Evolutionary conservation across 2,797 vertebrate species (phyloP).

Genomic region (Epinephelus coioides): DNA sequence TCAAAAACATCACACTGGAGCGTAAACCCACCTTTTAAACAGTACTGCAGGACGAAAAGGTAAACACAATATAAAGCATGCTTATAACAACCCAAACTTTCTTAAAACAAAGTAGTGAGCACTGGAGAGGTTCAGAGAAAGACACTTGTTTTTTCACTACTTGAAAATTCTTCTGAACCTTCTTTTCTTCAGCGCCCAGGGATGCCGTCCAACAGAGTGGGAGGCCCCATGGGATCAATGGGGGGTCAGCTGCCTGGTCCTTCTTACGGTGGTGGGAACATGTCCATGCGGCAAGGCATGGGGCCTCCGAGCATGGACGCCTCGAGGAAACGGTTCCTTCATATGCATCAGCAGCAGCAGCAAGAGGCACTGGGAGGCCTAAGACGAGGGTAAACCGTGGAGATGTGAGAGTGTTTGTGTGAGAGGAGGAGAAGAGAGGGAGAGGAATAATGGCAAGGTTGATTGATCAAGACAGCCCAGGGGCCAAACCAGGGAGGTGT

Average conservation of each 20-base stretch:
- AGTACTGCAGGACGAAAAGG: neutral
- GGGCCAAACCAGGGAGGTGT: neutral
- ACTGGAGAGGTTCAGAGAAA: neutral
- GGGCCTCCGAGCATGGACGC: slow-evolving; percentile 92
- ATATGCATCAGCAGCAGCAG: slow-evolving; percentile 90
- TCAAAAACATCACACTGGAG: neutral
- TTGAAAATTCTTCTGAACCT: neutral
- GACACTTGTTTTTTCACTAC: neutral
- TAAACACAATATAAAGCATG: neutral
- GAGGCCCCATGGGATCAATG: slow-evolving; percentile 91
- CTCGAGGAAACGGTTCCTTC: slow-evolving; percentile 94
- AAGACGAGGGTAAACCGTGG: slow-evolving; percentile 90
- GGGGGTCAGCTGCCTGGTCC: slow-evolving; percentile 91
- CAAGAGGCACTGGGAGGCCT: slow-evolving; percentile 88
- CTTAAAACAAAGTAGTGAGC: neutral
- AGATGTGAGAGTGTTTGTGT: slow-evolving; percentile 35
- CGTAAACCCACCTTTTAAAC: slow-evolving; percentile 1
- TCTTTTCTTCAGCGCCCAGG: slow-evolving; percentile 86
- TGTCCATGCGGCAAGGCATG: slow-evolving; percentile 92
- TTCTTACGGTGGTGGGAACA: slow-evolving; percentile 88
- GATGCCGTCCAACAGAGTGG: slow-evolving; percentile 87
- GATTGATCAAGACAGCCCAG: slow-evolving; percentile 13
- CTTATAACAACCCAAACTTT: neutral
- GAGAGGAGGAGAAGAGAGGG: slow-evolving; percentile 1
- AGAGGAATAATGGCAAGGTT: slow-evolving; percentile 3